Evolutionary conservation across 35 echinoderm and acorn worm species (phyloP), one percentile per base, ranked within the genome.

Genomic region (Stichopus chloronotus): DNA sequence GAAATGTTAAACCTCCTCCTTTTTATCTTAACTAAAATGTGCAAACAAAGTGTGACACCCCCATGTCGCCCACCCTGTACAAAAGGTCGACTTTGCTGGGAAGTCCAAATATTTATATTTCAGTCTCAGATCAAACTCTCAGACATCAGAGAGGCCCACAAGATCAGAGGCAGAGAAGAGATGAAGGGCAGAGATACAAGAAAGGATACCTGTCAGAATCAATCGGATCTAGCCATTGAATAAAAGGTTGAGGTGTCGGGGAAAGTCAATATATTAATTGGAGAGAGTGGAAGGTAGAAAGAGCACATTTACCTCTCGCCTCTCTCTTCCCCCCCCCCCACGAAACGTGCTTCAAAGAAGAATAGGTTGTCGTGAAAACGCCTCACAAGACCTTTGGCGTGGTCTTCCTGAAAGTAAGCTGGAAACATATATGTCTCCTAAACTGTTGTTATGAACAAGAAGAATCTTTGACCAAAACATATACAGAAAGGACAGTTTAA

Each of bases 241-340:
- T n/a, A 74, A 74, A 74, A 74, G 22, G 69, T 16, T 74, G 69
- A 74, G 69, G 69, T 74, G 69, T 74, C 69, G n/a, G 22, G 22
- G 19, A 72, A 74, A 74, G 19, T 19, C 69, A 74, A 74, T 74
- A n/a, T n/a, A 74, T 74, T 74, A 74, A 74, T 74, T 74, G 69
- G 69, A 74, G 69, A 74, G 69, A 74, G 69, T 74, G 69, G 69
- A 74, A 20, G 69, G 69, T 74, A 20, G 19, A 43, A 43, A 43
- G 30, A 43, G 30, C 30, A 43, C 30, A 43, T 43, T 43, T 43
- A 43, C 30, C 30, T 43, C 30, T 43, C 3, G 30, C 30, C 30
- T 43, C 30, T 43, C 30, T 43, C 30, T 43, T 43, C 3, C 30
- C 30, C 30, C 30, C 30, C 30, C 30, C 30, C 30, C 30, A 1